Evolutionary conservation across 2,888 invertebrate genomes (phyloP).

Genomic region (Sphecodes monilicornis): DNA sequence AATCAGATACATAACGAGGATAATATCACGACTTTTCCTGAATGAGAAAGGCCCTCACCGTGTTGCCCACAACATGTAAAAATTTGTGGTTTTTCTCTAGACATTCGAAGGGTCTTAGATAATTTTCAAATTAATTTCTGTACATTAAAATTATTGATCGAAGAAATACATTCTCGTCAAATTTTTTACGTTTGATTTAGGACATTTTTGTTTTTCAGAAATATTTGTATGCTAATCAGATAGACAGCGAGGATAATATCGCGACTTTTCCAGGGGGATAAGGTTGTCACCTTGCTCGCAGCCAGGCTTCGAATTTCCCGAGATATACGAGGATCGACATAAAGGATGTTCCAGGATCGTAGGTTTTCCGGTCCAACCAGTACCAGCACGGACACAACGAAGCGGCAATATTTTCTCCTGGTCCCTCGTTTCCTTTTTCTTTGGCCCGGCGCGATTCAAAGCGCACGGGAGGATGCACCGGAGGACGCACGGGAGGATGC

Average conservation of each 20-base stretch:
- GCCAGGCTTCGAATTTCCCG: background rate
- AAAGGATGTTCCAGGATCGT: conserved; percentile 1
- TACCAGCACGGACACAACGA: conserved; percentile 15
- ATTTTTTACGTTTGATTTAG: background rate
- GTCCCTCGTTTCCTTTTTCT: conserved; percentile 13
- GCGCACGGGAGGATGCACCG: conserved; percentile 28
- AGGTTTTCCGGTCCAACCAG: conserved; percentile 29
- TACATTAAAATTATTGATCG: no score
- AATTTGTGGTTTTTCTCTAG: no score
- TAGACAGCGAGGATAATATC: background rate
- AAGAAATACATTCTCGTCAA: no score
- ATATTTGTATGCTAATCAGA: background rate
- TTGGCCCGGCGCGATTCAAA: conserved; percentile 44
- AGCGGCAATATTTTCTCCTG: conserved; percentile 31
- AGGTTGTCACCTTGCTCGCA: background rate
- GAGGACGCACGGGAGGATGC: conserved; percentile 32
- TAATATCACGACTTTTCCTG: no score
- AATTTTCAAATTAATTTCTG: no score
- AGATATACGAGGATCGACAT: conserved; percentile 8
- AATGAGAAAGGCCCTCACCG: no score
- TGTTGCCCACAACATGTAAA: no score
- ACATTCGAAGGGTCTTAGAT: no score
- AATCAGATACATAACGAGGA: no score
- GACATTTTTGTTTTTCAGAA: background rate
- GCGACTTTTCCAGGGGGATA: background rate